Evolutionary conservation across 1,140 invertebrate species (phyloP), one percentile per base, ranked within the genome.

Genomic region (Pectinophora gossypiella): DNA sequence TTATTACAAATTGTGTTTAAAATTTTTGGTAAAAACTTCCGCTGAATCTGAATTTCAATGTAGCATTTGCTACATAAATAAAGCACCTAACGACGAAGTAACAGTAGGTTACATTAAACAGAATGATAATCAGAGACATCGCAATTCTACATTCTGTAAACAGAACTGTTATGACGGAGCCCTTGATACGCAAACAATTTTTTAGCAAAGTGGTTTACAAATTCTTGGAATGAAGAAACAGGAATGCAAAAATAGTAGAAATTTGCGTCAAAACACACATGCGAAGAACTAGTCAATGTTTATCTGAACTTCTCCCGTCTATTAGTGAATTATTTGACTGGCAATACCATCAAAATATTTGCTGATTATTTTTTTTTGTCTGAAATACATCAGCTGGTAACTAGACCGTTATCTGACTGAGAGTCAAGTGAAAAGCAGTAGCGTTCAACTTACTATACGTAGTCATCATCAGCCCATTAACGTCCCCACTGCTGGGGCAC

Each of bases 291-390:
- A 15, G 15, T 12, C 36, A 16, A 40, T 40, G 36, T 40, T 40
- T 40, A 40, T 40, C 36, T 15, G 6, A 15, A 5, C 36, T 15
- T 15, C 10, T 12, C 36, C 36, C 15, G n/a, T 9, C 36, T 15
- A 40, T 40, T 7, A 16, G 12, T 15, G 36, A 40, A 40, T 13
- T 18, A 7, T 16, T 40, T 13, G 13, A 16, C 36, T 40, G 36
- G 16, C 36, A 40, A 40, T 40, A 40, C n/a, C 36, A 13, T 40
- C 36, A 40, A 40, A 40, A 40, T 40, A 40, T 40, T 40, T 40
- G 36, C 36, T 40, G 16, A 6, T 40, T 40, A 2, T 10, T 15
- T 15, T 40, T 32, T 40, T 38, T 40, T 40, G 12, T 12, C 10
- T 40, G 36, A 40, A 16, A 40, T 40, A 40, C n/a, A 15, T 40